A percentile compares a stretch with the other conserved stretches of the same genome.
Evolutionary conservation across 2,113 vertebrate genomes (phyloP).

Genomic region (Micronycteris hirsuta): DNA sequence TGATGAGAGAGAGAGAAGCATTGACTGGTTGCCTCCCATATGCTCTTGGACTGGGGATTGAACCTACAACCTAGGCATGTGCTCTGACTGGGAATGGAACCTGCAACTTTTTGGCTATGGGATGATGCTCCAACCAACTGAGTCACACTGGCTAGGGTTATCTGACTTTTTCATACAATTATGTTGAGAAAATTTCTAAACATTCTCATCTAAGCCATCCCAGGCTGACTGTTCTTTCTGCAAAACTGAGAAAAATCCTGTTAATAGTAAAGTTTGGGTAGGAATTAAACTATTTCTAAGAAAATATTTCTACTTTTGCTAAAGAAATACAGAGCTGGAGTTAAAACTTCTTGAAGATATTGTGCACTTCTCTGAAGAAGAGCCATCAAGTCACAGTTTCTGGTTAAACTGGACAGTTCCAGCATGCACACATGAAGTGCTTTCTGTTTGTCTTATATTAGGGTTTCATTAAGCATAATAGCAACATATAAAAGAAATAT

Average conservation of each 20-base stretch:
- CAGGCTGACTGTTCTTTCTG: neutral
- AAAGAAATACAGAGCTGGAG: neutral
- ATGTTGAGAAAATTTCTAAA: neutral
- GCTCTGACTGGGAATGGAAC: no score
- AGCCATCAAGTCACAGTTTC: neutral
- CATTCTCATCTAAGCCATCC: neutral
- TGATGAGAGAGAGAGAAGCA: no score
- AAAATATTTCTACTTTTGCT: neutral
- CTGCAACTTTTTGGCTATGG: no score
- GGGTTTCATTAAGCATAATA: neutral
- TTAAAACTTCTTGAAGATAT: neutral
- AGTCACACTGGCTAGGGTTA: neutral
- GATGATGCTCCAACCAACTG: no score
- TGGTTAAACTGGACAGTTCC: neutral
- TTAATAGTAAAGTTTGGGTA: neutral
- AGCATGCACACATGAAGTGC: neutral
- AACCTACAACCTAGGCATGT: no score
- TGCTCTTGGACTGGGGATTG: no score
- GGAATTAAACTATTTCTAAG: conserved; percentile 5
- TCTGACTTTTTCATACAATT: neutral
- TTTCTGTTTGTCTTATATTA: neutral
- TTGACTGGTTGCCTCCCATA: no score
- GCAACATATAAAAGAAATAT: neutral
- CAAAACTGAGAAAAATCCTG: conserved; percentile 15
- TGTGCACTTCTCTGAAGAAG: neutral